Base-by-base conservation (phyloP, 2,888 invertebrate genomes). In the Sarcophaga subvicina region DNA sequence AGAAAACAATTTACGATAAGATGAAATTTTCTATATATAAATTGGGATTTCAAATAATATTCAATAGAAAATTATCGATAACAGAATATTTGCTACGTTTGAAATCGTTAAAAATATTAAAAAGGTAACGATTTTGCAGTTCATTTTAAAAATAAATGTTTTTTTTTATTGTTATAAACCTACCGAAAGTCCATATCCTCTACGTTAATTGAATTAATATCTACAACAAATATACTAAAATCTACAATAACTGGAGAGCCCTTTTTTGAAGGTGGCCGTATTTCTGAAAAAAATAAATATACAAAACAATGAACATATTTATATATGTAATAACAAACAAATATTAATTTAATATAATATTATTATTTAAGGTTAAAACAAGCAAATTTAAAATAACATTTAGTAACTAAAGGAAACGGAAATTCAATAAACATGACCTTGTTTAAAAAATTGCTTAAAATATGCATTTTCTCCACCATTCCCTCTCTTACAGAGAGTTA, bases 181-280 rank as follows among this genome's bases (percentile, higher is more conserved):
- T 94, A 97, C 97, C 97, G 95, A 93, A 97, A 97, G 93, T 97
- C 97, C 97, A 97, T 97, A 91, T 97, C 97, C 94, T 97, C 97
- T 86, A 97, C 97, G 91, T 97, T 97, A 89, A 97, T 97, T 27
- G 97, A 97, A 93, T 97, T 97, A 87, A 97, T 97, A 92, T 97
- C 97, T 88, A 97, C 96, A 62, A 97, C 96, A 92, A 96, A 96
- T 91, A 97, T 96, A 91, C 96, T 96, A 93, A 97, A 96, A 90
- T 97, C 96, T 66, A 97, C 96, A 88, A 95, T 94, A 80, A 97
- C 96, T 54, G 97, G 96, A 85, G 95, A 95, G 67, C 96, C 96
- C 90, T 96, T 96, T 81, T 94, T 94, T 17, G 96, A 96, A 71
- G 97, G 96, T 22, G 97, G 97, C 89, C 97, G 95, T 93, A 97